Evolutionary conservation across 1,140 invertebrate species (phyloP).

Genomic region (Drosophila teissieri): DNA sequence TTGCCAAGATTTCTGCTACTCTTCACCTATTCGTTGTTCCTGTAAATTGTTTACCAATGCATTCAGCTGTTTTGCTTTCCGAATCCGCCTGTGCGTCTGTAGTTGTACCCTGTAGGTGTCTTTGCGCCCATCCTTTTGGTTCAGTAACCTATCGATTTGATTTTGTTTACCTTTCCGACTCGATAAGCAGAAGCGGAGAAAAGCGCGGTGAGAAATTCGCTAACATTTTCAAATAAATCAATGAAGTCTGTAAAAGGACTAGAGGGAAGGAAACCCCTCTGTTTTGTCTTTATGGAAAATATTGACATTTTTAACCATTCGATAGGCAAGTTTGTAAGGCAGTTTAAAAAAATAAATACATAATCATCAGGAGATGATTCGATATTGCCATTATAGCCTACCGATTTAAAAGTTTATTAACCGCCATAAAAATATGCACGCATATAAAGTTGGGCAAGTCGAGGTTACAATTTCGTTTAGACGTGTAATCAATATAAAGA

Average conservation of each 20-base stretch:
- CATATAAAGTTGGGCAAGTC: no score
- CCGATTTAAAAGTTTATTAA: no score
- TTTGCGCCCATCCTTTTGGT: slow-evolving; percentile 49
- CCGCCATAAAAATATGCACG: no score
- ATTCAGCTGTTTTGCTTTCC: slow-evolving; percentile 23
- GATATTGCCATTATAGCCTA: no score
- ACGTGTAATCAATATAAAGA: no score
- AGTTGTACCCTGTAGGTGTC: slow-evolving; percentile 11
- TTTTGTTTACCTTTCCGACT: slow-evolving; percentile 49
- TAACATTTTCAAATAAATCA: background rate
- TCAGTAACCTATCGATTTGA: slow-evolving; percentile 72
- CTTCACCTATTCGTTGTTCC: slow-evolving; percentile 18
- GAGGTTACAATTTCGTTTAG: no score
- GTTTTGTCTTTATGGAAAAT: slow-evolving; percentile 1
- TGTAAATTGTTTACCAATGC: slow-evolving; percentile 33
- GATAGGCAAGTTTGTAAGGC: no score
- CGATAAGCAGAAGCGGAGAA: slow-evolving; percentile 6
- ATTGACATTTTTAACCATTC: background rate
- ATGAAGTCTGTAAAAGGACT: background rate
- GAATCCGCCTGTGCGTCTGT: slow-evolving; percentile 5
- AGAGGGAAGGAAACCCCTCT: no score
- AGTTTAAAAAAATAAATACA: no score
- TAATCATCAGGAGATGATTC: no score
- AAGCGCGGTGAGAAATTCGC: slow-evolving; percentile 7
- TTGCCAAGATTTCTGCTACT: slow-evolving; percentile 47